Evolutionary conservation across 2,797 vertebrate species (phyloP), one percentile per base, ranked within the genome.

Genomic region (Cryptoblepharus egeriae): DNA sequence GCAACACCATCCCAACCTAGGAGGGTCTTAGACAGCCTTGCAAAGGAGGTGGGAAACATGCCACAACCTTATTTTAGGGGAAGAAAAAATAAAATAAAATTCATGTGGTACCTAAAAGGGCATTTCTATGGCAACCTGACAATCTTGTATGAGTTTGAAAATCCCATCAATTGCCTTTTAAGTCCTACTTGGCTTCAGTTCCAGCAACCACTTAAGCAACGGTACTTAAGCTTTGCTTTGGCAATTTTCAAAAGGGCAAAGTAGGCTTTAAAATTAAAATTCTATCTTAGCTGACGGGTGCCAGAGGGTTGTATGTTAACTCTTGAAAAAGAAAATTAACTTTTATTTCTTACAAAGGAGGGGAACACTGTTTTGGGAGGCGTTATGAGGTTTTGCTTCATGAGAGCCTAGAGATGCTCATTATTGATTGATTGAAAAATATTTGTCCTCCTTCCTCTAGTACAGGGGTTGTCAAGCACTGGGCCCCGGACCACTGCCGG

Each of bases 141-240:
- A 37, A 16, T 88, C 87, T 57, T 73, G 8, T 80, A n/a, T 4
- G 3, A 1, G 3, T n/a, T 74, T 73, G 12, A 1, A n/a, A 2
- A 81, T 68, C 77, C 26, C n/a, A 0, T 71, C 75, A 1, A 42
- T 86, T 81, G 18, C 76, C 39, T 4, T 86, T 84, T 61, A 81
- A 77, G 49, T 0, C 7, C 16, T 61, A 57, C 67, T 79, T 65
- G 71, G 69, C 52, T 42, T 49, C 45, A 26, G n/a, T 73, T 79
- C 61, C 26, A 24, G 64, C 70, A 84, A 67, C 35, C 67, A 73
- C 75, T 73, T 83, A 78, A 75, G 52, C 64, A 28, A 74, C 24
- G 70, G 70, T 57, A 67, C 55, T n/a, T 32, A 63, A 57, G 74
- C 77, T 71, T 71, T n/a, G 77, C 58, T 20, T 63, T 69, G 58